These are phyloP conservation scores for Tokudaia muenninki DNA, from an alignment of 2,797 vertebrate species.

Conservation along the genomic window DNA sequence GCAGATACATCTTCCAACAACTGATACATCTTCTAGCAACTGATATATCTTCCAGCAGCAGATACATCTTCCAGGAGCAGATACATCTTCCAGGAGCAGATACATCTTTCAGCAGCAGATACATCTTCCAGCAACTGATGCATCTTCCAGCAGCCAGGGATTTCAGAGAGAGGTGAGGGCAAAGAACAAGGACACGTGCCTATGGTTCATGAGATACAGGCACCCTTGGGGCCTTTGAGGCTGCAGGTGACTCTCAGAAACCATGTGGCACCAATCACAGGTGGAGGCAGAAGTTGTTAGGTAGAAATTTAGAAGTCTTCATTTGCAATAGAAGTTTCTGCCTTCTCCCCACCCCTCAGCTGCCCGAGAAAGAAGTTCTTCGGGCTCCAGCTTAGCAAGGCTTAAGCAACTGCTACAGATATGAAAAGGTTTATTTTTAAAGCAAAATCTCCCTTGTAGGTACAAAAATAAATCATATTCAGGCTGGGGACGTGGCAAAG, in stretches of 20 bases:
- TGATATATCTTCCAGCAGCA: too few relatives aligned
- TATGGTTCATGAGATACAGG: background rate
- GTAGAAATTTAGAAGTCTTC: background rate
- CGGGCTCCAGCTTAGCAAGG: background rate
- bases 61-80: too few relatives aligned
- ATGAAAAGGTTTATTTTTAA: background rate
- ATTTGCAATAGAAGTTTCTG: background rate
- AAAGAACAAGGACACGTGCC: fast-evolving
- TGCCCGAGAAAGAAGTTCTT: background rate
- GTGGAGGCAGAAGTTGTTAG: background rate
- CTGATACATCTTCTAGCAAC: too few relatives aligned
- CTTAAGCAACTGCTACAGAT: background rate
- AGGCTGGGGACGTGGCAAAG: background rate
- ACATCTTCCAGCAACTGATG: too few relatives aligned
- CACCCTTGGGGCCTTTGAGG: background rate
- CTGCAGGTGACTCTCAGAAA: background rate
- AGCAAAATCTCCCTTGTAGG: background rate
- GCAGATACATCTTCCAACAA: too few relatives aligned
- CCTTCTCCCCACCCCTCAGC: background rate
- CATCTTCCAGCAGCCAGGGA: background rate
- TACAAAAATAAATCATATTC: background rate
- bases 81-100: too few relatives aligned
- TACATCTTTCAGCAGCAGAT: too few relatives aligned
- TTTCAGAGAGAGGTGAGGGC: background rate
- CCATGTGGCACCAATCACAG: background rate